These are phyloP conservation scores for Carlito syrichta DNA, from an alignment of 2,113 vertebrate genomes.

Conservation along the genomic window DNA sequence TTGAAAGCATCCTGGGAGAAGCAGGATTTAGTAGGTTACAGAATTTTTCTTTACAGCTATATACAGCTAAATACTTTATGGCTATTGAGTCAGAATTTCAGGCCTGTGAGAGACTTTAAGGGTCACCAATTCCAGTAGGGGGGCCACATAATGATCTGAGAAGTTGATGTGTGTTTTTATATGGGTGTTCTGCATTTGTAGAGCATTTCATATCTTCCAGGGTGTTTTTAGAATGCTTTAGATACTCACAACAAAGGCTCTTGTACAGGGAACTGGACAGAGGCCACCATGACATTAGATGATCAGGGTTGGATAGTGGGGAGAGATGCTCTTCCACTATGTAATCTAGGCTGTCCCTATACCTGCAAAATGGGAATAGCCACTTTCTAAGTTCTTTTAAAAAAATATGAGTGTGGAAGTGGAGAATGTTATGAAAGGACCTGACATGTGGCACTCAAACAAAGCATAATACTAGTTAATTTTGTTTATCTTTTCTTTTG, in stretches of 20 bases:
- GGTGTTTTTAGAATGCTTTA: not conserved
- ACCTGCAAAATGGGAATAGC: not conserved
- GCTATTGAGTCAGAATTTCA: not conserved
- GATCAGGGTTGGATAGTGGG: not conserved
- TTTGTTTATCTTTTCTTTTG: not conserved
- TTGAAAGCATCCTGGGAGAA: not conserved
- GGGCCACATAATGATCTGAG: not conserved
- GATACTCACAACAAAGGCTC: not conserved
- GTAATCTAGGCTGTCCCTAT: not conserved
- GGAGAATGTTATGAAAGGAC: not conserved
- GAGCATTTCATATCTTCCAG: not conserved
- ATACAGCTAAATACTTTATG: not conserved
- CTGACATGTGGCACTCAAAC: rapidly evolving
- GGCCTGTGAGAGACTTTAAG: not conserved
- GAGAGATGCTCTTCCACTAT: not conserved
- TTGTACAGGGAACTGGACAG: not conserved
- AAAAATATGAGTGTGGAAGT: not conserved
- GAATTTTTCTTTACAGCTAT: not conserved
- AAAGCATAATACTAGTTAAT: not conserved
- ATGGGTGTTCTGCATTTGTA: not conserved
- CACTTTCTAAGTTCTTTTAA: not conserved
- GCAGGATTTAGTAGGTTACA: not conserved
- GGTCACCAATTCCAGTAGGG: not conserved
- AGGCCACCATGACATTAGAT: not conserved
- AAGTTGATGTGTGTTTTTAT: not conserved